Evolutionary conservation across 2,888 invertebrate species (phyloP).

Genomic region (Melanophora roralis): DNA sequence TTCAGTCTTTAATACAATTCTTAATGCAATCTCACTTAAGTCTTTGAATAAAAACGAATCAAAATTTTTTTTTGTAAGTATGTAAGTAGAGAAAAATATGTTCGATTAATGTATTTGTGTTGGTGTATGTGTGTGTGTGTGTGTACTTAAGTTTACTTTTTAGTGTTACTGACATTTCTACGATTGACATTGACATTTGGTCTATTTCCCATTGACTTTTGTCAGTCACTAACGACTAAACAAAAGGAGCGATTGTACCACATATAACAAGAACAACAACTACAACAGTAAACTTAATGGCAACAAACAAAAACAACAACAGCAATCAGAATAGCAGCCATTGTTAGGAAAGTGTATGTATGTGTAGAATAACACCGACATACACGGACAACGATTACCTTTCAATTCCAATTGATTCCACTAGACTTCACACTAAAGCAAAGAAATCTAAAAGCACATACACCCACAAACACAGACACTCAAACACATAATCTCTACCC

Average conservation of each 20-base stretch:
- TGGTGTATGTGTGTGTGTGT: neutral
- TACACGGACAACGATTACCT: constrained; percentile 54
- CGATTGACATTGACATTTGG: constrained; percentile 65
- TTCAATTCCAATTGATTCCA: constrained; percentile 62
- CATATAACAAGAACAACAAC: constrained; percentile 20
- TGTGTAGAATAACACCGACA: constrained; percentile 4
- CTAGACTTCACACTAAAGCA: constrained; percentile 53
- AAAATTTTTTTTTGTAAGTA: neutral
- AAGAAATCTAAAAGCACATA: neutral
- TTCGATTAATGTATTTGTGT: neutral
- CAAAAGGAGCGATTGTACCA: constrained; percentile 17
- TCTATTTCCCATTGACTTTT: constrained; percentile 63
- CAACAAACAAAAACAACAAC: neutral
- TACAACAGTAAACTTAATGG: neutral
- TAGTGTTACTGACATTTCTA: constrained; percentile 57
- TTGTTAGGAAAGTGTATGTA: constrained; percentile 5
- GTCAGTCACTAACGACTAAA: constrained; percentile 45
- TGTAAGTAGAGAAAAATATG: neutral
- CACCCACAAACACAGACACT: neutral
- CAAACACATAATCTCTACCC: no score
- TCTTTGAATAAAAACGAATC: constrained; percentile 39
- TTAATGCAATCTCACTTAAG: constrained; percentile 43
- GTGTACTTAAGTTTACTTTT: neutral
- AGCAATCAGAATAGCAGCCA: constrained; percentile 1
- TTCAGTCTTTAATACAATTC: constrained; percentile 38